Evolutionary conservation across 2,113 vertebrate genomes (phyloP).

Genomic region (Gavialis gangeticus): DNA sequence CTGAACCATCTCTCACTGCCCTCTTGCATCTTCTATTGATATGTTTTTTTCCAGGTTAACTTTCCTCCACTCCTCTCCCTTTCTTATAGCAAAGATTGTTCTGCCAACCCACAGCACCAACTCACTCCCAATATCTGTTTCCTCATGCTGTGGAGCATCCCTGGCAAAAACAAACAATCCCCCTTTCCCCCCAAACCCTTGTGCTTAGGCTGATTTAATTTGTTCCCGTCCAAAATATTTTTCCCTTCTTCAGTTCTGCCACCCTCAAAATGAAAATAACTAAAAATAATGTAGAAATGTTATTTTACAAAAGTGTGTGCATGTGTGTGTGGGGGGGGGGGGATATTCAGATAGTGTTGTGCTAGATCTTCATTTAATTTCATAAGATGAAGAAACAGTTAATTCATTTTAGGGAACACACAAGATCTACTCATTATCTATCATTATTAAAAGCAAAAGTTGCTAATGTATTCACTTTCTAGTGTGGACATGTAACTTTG

Average conservation of each 20-base stretch:
- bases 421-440: neutral
- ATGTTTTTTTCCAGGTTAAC: slow-evolving; percentile 9
- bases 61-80: neutral
- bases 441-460: neutral
- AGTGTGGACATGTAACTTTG: neutral
- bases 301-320: too few species aligned
- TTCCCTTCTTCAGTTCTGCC: slow-evolving; percentile 14
- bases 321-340: too few species aligned
- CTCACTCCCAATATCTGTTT: neutral
- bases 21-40: neutral
- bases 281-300: too few species aligned
- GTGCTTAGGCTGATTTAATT: slow-evolving; percentile 6
- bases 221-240: slow-evolving; percentile 38
- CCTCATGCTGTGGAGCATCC: slow-evolving; percentile 20
- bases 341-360: too few species aligned
- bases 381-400: too few species aligned
- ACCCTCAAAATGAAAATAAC: slow-evolving; percentile 9
- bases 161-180: slow-evolving; percentile 5
- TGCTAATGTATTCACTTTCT: neutral
- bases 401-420: neutral
- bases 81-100: neutral
- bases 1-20: neutral
- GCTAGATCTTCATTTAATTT: too few species aligned
- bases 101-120: slow-evolving; percentile 6
- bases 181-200: too few species aligned